Evolutionary conservation across 2,888 invertebrate species (phyloP).

Genomic region (Drosophila paramelanica): DNA sequence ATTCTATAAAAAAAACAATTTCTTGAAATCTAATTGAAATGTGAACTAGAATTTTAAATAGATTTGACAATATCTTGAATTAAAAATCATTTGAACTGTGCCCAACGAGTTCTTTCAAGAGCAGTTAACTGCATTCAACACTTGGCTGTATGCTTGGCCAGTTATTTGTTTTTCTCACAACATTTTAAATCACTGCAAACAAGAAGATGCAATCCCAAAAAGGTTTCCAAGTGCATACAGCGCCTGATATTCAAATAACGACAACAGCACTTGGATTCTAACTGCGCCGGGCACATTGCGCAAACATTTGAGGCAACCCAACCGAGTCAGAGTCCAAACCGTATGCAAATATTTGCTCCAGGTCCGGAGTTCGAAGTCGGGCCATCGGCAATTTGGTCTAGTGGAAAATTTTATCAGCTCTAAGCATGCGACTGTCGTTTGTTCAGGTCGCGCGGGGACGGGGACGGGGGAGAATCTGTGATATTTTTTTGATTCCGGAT

Average conservation of each 20-base stretch:
- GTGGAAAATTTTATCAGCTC: constrained; percentile 27
- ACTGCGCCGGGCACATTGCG: constrained; percentile 25
- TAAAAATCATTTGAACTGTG: not conserved
- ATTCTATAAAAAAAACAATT: too few relatives aligned
- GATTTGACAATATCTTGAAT: not conserved
- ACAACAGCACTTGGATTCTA: constrained; percentile 39
- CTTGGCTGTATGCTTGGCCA: constrained; percentile 11
- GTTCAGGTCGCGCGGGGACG: not conserved
- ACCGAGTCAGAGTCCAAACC: constrained; percentile 49
- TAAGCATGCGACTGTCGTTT: constrained; percentile 11
- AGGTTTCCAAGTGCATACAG: constrained; percentile 54
- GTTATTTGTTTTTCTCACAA: constrained; percentile 76
- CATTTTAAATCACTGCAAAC: constrained; percentile 67
- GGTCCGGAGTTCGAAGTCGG: constrained; percentile 38
- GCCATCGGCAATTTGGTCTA: constrained; percentile 28
- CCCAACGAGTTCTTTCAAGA: constrained; percentile 1
- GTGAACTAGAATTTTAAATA: not conserved
- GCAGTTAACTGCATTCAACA: constrained; percentile 8
- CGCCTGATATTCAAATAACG: constrained; percentile 41
- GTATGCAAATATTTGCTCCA: constrained; percentile 63
- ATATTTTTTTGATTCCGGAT: constrained; percentile 14
- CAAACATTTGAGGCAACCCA: constrained; percentile 39
- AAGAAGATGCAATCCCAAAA: constrained; percentile 49
- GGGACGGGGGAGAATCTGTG: not conserved
- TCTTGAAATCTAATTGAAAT: too few relatives aligned